Conservation (phyloP, 2,888 invertebrate species). For the Trachelus tabidus region DNA sequence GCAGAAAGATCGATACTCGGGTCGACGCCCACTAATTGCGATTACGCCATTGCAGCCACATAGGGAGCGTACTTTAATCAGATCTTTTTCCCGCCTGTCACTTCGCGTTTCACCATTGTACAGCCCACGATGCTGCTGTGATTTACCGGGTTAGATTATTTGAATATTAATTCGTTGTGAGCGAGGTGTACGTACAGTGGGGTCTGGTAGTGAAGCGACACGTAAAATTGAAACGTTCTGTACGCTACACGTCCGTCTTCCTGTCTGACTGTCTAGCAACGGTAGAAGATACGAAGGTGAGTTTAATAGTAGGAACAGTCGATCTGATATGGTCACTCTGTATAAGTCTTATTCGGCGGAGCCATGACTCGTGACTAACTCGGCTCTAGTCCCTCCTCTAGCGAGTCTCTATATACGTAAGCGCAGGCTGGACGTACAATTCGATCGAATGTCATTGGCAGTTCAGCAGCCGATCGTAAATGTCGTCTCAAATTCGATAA, state of each 20-base stretch:
- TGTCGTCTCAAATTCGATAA: conserved; percentile 37
- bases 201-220: conserved; percentile 8
- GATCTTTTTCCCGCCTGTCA: conserved; percentile 45
- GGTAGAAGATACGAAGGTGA: conserved; percentile 1
- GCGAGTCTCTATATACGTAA: neutral
- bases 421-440: neutral
- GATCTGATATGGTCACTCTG: conserved; percentile 3
- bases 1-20: neutral
- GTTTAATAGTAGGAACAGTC: conserved; percentile 1
- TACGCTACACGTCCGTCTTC: conserved; percentile 1
- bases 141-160: conserved; percentile 39
- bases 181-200: neutral
- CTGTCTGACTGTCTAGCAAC: conserved; percentile 2
- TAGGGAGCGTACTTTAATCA: conserved; percentile 34
- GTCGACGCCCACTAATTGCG: conserved; percentile 19
- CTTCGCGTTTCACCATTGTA: conserved; percentile 29
- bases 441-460: conserved; percentile 17
- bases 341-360: neutral
- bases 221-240: conserved; percentile 21
- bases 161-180: conserved; percentile 47
- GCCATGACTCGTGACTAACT: neutral
- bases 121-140: conserved; percentile 29
- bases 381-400: neutral
- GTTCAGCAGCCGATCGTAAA: conserved; percentile 34
- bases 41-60: conserved; percentile 29